Conservation (phyloP, 2,888 invertebrate genomes). For the Dugesia japonica region DNA sequence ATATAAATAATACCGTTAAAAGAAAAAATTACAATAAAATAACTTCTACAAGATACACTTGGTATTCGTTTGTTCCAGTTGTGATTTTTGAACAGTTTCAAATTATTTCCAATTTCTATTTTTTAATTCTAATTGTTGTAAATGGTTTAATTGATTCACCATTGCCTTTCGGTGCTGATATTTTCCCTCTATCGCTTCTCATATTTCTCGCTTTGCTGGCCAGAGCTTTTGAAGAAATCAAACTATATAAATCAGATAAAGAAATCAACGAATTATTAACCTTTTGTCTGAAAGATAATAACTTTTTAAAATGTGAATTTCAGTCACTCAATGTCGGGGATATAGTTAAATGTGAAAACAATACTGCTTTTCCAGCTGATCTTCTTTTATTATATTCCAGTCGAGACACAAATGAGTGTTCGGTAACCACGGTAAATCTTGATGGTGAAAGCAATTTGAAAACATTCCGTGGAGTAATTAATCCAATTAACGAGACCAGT, state of each 20-base stretch:
- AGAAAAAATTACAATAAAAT: neutral
- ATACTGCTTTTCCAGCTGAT: conserved; percentile 67
- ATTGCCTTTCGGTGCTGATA: conserved; percentile 53
- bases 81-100: conserved; percentile 62
- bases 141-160: conserved; percentile 55
- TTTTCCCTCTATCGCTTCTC: conserved; percentile 62
- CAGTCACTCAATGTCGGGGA: conserved; percentile 56
- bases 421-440: conserved; percentile 66
- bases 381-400: conserved; percentile 59
- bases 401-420: conserved; percentile 58
- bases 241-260: conserved; percentile 60
- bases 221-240: conserved; percentile 64
- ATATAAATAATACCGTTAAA: neutral
- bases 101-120: conserved; percentile 68
- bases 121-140: conserved; percentile 60
- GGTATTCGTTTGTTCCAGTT: neutral
- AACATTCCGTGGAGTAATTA: conserved; percentile 37
- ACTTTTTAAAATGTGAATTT: neutral
- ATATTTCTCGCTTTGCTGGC: conserved; percentile 62
- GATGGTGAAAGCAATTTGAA: conserved; percentile 68
- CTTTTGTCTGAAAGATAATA: neutral
- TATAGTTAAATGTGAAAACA: conserved; percentile 57
- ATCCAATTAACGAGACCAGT: conserved; percentile 41
- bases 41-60: neutral
- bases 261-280: conserved; percentile 40